phyloP scores from a whole-genome alignment of 2,113 vertebrate genomes.

The Rutilus rutilus region DNA sequence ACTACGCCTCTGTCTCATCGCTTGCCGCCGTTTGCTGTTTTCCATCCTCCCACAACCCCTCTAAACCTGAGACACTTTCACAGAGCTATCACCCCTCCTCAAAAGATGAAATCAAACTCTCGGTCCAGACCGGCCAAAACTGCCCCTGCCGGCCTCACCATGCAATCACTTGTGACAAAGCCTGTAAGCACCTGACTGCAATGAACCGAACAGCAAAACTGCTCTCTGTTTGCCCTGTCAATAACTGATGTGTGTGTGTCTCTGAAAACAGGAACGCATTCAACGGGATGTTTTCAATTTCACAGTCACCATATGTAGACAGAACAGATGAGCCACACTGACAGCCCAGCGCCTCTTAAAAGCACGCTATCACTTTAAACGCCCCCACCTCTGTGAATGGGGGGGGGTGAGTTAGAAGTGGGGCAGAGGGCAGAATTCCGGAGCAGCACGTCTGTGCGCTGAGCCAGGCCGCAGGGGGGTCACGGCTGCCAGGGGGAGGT shows the following conservation, averaged over 20 bases:
- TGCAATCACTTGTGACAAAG: slow-evolving; percentile 58
- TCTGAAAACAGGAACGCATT: not conserved
- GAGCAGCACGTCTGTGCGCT: slow-evolving; percentile 74
- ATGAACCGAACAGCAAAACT: slow-evolving; percentile 44
- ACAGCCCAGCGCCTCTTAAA: slow-evolving; percentile 65
- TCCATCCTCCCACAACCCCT: slow-evolving; percentile 52
- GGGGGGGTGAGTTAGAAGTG: slow-evolving; percentile 67
- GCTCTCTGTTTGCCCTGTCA: not conserved
- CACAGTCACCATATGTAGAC: slow-evolving; percentile 56
- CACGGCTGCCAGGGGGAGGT: slow-evolving; percentile 61
- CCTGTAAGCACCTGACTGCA: slow-evolving; percentile 60
- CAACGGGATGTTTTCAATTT: slow-evolving; percentile 56
- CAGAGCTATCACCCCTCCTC: slow-evolving; percentile 5
- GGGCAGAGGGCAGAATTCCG: slow-evolving; percentile 82
- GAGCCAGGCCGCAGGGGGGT: slow-evolving; percentile 66
- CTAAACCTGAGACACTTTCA: slow-evolving; percentile 42
- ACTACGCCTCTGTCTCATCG: slow-evolving; percentile 35
- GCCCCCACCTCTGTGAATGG: slow-evolving; percentile 63
- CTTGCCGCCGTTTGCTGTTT: slow-evolving; percentile 37
- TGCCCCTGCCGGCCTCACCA: slow-evolving; percentile 59
- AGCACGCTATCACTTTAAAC: slow-evolving; percentile 77
- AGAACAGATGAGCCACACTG: slow-evolving; percentile 56
- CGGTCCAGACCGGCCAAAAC: not conserved
- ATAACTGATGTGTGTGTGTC: slow-evolving; percentile 21
- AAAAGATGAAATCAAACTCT: slow-evolving; percentile 47